Percentiles rank a stretch among this genome's conserved stretches.
phyloP scores from a whole-genome alignment of 1,140 invertebrate species.

The Bombus terrestris region DNA sequence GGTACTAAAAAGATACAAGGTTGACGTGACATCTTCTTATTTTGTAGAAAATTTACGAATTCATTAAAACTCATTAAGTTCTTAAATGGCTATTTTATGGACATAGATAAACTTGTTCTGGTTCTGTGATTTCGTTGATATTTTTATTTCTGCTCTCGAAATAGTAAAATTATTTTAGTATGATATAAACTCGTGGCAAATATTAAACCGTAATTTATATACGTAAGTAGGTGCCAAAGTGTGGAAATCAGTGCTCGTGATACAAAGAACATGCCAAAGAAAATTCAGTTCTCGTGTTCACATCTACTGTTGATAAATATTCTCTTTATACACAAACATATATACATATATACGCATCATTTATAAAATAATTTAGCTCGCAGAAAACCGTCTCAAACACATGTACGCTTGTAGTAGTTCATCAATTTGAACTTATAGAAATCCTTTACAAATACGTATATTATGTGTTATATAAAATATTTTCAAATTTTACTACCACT shows the following conservation, averaged over 20 bases:
- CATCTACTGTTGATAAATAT: constrained; percentile 23
- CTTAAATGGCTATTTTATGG: background rate
- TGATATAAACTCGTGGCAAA: background rate
- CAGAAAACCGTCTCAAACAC: too few relatives aligned
- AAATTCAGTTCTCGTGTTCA: background rate
- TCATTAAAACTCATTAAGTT: background rate
- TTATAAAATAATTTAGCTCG: too few relatives aligned
- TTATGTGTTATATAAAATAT: too few relatives aligned
- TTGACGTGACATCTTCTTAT: background rate
- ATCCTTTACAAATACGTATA: too few relatives aligned
- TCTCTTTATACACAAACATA: background rate
- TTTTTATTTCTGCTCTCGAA: background rate
- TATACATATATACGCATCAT: background rate
- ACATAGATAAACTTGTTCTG: background rate
- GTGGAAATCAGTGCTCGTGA: background rate
- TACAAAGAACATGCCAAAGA: constrained; percentile 6
- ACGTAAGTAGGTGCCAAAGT: constrained; percentile 18
- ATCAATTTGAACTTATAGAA: too few relatives aligned
- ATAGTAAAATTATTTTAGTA: constrained; percentile 7
- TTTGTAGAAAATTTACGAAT: background rate
- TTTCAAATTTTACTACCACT: too few relatives aligned
- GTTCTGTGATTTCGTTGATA: background rate
- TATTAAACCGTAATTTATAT: background rate
- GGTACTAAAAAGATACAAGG: too few relatives aligned
- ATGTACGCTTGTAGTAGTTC: too few relatives aligned